These are phyloP conservation scores for Sphenodon punctatus DNA, from an alignment of 2,797 vertebrate genomes.

Conservation along the genomic window DNA sequence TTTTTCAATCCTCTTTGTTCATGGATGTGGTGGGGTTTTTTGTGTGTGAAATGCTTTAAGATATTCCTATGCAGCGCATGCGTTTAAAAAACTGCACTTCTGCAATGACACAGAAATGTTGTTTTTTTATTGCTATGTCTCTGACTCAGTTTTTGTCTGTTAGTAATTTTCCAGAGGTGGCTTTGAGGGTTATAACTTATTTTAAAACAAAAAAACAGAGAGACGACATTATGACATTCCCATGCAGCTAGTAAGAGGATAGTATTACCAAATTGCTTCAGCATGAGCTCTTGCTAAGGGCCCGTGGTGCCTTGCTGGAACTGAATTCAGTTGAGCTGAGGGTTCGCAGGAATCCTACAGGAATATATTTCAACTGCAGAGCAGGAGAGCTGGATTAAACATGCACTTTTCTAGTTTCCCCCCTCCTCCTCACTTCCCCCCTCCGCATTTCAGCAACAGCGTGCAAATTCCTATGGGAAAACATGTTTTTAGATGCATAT, in stretches of 20 bases:
- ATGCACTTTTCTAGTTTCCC: neutral
- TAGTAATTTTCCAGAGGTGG: conserved; percentile 58
- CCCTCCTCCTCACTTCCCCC: neutral
- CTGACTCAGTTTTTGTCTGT: conserved; percentile 11
- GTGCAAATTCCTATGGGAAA: conserved; percentile 54
- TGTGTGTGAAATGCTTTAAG: neutral
- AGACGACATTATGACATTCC: conserved; percentile 23
- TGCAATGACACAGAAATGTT: neutral
- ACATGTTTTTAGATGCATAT: conserved; percentile 50
- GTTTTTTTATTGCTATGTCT: neutral
- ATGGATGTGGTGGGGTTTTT: neutral
- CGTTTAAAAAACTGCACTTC: neutral
- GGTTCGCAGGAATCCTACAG: conserved; percentile 44
- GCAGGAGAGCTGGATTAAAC: conserved; percentile 17
- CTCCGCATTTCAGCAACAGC: conserved; percentile 47
- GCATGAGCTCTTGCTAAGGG: conserved; percentile 38
- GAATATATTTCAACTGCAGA: conserved; percentile 34
- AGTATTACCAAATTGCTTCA: conserved; percentile 65
- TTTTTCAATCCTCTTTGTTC: neutral
- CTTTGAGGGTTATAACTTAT: conserved; percentile 45
- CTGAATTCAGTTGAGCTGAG: conserved; percentile 47
- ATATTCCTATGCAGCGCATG: neutral
- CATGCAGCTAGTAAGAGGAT: conserved; percentile 53
- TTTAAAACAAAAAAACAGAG: conserved; percentile 48
- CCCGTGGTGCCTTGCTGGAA: conserved; percentile 35